Evolutionary conservation across 2,888 invertebrate species (phyloP).

Genomic region (Oscheius sp.): DNA sequence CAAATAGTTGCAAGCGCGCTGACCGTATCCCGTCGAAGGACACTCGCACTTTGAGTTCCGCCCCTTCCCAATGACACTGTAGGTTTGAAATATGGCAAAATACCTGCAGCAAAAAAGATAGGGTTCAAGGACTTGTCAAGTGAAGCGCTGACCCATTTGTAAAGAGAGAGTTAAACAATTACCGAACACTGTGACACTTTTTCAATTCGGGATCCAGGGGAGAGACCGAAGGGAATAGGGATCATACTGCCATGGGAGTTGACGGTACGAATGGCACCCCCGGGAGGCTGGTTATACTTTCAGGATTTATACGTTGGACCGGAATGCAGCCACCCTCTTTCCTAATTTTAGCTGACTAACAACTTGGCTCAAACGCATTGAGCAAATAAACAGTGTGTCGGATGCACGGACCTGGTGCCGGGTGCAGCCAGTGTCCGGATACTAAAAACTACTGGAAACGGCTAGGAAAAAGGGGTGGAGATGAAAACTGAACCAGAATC

Average conservation of each 20-base stretch:
- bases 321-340: constrained; percentile 16
- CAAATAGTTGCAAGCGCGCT: constrained; percentile 35
- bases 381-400: constrained; percentile 27
- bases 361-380: constrained; percentile 30
- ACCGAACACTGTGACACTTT: not conserved
- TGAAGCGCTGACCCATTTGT: constrained; percentile 14
- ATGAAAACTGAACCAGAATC: not conserved
- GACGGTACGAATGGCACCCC: constrained; percentile 27
- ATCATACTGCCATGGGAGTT: not conserved
- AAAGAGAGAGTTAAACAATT: constrained; percentile 23
- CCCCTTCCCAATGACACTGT: not conserved
- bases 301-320: constrained; percentile 11
- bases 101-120: not conserved
- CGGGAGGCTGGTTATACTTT: constrained; percentile 19
- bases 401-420: constrained; percentile 22
- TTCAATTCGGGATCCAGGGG: no score
- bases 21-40: constrained; percentile 28
- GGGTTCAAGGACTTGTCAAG: constrained; percentile 1
- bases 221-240: not conserved
- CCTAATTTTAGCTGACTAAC: constrained; percentile 38
- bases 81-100: not conserved
- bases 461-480: not conserved
- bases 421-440: constrained; percentile 26
- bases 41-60: constrained; percentile 25
- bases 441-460: constrained; percentile 8